Percentiles rank a stretch among this genome's conserved stretches.
phyloP scores from a whole-genome alignment of 2,888 invertebrate genomes.

The Auanema freiburgensis region DNA sequence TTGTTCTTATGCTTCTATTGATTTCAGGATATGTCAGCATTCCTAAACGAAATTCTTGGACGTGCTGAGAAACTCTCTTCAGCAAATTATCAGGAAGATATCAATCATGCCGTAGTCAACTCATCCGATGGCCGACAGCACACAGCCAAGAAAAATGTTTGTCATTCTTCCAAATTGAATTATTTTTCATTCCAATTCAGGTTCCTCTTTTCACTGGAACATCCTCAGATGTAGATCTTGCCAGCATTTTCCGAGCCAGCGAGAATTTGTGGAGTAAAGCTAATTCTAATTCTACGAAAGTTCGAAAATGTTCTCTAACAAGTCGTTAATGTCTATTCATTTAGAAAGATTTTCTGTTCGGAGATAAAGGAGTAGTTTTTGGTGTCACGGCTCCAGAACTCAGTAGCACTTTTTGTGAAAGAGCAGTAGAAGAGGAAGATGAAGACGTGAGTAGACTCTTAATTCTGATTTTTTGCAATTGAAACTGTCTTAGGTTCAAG shows the following conservation, averaged over 20 bases:
- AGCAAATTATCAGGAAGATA: constrained; percentile 18
- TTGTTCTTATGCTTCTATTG: too few species aligned
- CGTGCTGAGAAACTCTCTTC: constrained; percentile 29
- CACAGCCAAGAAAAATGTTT: too few species aligned
- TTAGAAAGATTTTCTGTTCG: constrained; percentile 20
- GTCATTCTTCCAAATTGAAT: neutral
- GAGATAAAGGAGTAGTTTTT: constrained; percentile 27
- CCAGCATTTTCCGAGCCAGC: constrained; percentile 48
- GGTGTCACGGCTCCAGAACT: constrained; percentile 18
- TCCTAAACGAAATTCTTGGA: constrained; percentile 32
- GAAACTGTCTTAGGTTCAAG: constrained; percentile 19
- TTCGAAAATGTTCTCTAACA: constrained; percentile 1
- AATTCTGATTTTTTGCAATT: constrained; percentile 3
- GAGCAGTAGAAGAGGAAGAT: constrained; percentile 6
- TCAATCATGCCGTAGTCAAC: neutral
- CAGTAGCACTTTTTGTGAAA: neutral
- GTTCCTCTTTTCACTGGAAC: too few species aligned
- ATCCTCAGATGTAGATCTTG: constrained; percentile 24
- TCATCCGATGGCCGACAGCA: neutral
- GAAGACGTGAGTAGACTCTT: constrained; percentile 8
- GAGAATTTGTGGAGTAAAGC: constrained; percentile 47
- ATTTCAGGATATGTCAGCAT: neutral
- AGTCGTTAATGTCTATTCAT: neutral
- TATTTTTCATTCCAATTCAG: neutral
- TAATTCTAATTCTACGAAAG: constrained; percentile 14